Conservation (phyloP, 2,113 vertebrate species). For the Prunella himalayana region DNA sequence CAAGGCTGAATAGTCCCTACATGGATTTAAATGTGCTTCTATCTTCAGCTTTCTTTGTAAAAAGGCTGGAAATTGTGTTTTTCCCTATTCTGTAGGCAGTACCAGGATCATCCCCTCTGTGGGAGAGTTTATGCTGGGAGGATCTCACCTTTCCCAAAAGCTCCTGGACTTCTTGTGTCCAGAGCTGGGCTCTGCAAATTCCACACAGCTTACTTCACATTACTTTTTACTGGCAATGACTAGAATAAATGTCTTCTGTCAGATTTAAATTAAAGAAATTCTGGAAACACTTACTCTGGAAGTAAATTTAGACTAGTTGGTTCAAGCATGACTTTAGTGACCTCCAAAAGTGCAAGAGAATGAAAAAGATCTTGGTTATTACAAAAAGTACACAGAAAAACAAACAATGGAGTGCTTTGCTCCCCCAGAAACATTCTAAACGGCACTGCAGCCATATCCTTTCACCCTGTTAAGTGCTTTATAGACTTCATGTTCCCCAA, state of each 20-base stretch:
- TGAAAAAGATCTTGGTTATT: neutral
- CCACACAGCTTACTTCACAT: neutral
- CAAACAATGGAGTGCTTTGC: neutral
- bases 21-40: neutral
- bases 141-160: neutral
- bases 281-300: neutral
- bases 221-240: neutral
- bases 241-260: neutral
- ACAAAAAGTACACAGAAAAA: neutral
- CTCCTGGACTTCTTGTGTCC: neutral
- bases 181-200: neutral
- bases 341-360: neutral
- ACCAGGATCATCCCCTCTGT: accelerated
- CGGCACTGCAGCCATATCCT: neutral
- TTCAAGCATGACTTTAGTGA: neutral
- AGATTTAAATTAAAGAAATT: neutral
- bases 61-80: neutral
- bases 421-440: neutral
- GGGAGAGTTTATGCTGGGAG: neutral
- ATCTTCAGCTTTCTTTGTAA: neutral
- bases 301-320: neutral
- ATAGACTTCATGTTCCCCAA: neutral
- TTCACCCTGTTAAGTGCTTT: neutral
- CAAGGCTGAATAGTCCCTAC: neutral
- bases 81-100: neutral